Conservation (phyloP, 2,888 invertebrate species). For the Calephelis perditalis region DNA sequence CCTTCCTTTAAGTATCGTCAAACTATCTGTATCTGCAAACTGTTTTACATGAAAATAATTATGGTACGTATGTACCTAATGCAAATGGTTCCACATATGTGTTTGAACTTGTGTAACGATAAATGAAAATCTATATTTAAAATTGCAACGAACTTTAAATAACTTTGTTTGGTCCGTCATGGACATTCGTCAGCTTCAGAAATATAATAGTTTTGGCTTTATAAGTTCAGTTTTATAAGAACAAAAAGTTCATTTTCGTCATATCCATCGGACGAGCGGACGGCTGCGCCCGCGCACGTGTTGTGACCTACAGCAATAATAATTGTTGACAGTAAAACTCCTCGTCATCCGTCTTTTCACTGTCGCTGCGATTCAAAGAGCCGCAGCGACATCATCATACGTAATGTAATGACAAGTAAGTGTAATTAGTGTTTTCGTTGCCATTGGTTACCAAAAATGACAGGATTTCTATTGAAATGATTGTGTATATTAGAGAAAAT, state of each 20-base stretch:
- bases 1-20: too few species aligned
- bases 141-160: too few species aligned
- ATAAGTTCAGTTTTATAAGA: conserved; percentile 3
- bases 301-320: conserved; percentile 69
- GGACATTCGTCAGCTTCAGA: too few species aligned
- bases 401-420: conserved; percentile 63
- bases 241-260: background rate
- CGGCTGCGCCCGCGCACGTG: conserved; percentile 30
- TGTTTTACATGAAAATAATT: too few species aligned
- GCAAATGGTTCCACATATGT: too few species aligned
- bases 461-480: conserved; percentile 72
- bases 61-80: too few species aligned
- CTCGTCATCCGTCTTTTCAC: conserved; percentile 53
- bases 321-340: conserved; percentile 49
- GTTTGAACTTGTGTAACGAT: too few species aligned
- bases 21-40: too few species aligned
- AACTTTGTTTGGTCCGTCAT: too few species aligned
- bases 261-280: background rate
- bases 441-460: conserved; percentile 78
- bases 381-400: conserved; percentile 54
- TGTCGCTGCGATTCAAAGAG: conserved; percentile 55
- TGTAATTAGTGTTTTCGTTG: conserved; percentile 65
- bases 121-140: too few species aligned
- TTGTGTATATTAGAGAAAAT: conserved; percentile 73
- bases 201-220: background rate